Base-by-base conservation (phyloP, 2,888 invertebrate genomes). In the Apamea anceps region DNA sequence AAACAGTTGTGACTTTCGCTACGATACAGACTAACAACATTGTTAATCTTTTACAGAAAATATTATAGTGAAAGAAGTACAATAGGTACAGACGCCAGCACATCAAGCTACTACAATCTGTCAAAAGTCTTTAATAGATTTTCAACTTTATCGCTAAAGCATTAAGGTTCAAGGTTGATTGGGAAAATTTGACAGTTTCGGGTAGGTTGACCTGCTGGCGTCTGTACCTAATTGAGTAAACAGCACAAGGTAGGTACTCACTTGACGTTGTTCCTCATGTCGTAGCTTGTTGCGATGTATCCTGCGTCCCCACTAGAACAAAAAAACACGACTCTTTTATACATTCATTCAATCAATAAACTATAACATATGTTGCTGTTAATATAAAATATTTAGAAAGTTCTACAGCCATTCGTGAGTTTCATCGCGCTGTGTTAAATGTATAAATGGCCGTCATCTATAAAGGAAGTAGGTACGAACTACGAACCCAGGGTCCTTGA, bases 221-320 rank as follows among this genome's bases (percentile, higher is more conserved):
- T n/a, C n/a, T n/a, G n/a, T n/a, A 32, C 32, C 32, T 32, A 51
- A 48, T 65, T n/a, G 7, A 51, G 28, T 37, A 63, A 60, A 66
- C 42, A 77, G 66, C 12, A 57, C 54, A 76, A 76, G 48, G n/a
- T 82, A 95, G 51, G 42, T 85, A 96, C 96, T 96, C 83, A 96
- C 96, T 96, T 96, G 13, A 92, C 94, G 89, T 95, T 96, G 88
- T 96, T 96, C 86, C 96, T 94, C 96, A 96, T 96, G 90, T 94
- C 94, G 94, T 95, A 96, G 91, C 93, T 95, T n/a, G 96, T 93
- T 37, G 95, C 86, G 75, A 93, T 95, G 85, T 96, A 96, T 85
- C 95, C 96, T 85, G 94, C 94, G 92, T 96, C 96, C 90, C 92
- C 95, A 94, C 96, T 96, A 95, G 89, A 95, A 93, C 91, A 93